phyloP scores from a whole-genome alignment of 2,113 vertebrate species.

The Leptosomus discolor region DNA sequence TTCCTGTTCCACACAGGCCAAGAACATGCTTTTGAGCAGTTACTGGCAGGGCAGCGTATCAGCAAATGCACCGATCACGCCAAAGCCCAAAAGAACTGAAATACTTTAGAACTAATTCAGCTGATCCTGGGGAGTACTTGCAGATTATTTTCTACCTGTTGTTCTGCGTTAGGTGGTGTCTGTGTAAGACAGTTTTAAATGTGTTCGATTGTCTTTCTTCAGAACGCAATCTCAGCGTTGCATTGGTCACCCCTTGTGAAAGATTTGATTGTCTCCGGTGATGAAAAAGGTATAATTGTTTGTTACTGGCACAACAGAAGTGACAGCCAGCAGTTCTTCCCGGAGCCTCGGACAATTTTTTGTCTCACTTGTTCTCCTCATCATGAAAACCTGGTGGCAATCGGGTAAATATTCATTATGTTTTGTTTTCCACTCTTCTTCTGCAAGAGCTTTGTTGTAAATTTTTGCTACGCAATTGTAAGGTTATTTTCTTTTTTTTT shows the following conservation, averaged over 20 bases:
- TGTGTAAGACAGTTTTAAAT: background rate
- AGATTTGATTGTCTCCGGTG: constrained; percentile 88
- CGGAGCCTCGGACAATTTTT: constrained; percentile 89
- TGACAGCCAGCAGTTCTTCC: constrained; percentile 87
- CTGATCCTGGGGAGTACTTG: background rate
- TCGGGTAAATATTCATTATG: constrained; percentile 78
- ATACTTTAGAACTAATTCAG: accelerated
- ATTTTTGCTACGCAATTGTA: background rate
- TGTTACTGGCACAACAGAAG: constrained; percentile 89
- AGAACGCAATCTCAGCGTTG: constrained; percentile 83
- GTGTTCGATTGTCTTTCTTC: background rate
- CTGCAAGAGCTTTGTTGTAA: background rate
- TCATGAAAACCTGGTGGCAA: constrained; percentile 83
- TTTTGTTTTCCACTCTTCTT: background rate
- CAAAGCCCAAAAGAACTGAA: background rate
- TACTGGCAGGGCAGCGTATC: accelerated
- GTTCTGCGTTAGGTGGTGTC: accelerated
- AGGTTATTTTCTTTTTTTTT: background rate
- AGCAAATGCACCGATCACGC: accelerated
- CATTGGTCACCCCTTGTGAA: constrained; percentile 93
- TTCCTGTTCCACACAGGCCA: accelerated
- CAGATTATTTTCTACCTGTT: background rate
- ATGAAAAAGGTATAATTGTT: constrained; percentile 90
- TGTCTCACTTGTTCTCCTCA: constrained; percentile 93
- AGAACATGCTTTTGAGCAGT: accelerated